phyloP scores from a whole-genome alignment of 1,140 invertebrate genomes.

The Melipona quadrifasciata region DNA sequence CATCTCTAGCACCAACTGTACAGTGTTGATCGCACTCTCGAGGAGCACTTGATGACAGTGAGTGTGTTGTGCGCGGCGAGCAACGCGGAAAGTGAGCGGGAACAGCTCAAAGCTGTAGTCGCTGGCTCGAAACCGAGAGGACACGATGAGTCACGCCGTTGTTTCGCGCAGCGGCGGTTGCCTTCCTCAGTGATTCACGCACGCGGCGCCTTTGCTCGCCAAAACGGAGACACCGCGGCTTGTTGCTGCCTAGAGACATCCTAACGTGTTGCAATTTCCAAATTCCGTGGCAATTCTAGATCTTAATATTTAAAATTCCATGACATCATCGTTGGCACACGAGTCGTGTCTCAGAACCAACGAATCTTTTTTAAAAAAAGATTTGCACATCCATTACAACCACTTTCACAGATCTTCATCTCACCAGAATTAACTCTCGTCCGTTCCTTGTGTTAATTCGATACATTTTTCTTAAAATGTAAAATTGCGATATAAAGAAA shows the following conservation, averaged over 20 bases:
- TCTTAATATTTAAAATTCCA: not conserved
- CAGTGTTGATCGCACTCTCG: not conserved
- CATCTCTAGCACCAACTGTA: not conserved
- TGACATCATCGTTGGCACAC: not conserved
- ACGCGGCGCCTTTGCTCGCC: slow-evolving; percentile 36
- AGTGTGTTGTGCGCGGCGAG: not conserved
- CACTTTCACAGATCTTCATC: not conserved
- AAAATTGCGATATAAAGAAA: too few relatives aligned
- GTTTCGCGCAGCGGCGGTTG: slow-evolving; percentile 45
- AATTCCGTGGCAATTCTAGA: not conserved
- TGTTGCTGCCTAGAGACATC: slow-evolving; percentile 1
- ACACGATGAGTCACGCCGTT: slow-evolving; percentile 59
- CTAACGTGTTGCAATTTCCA: not conserved
- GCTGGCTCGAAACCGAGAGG: slow-evolving; percentile 58
- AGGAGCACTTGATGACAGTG: slow-evolving; percentile 7
- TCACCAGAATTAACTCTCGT: not conserved
- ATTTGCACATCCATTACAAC: not conserved
- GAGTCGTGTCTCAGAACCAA: not conserved
- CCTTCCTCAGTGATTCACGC: slow-evolving; percentile 62
- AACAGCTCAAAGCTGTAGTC: slow-evolving; percentile 28
- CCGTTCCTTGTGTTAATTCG: too few relatives aligned
- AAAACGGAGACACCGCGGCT: slow-evolving; percentile 28
- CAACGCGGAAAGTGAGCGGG: slow-evolving; percentile 43
- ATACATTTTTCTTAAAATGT: too few relatives aligned
- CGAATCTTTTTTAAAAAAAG: not conserved